Conservation (phyloP, 2,888 invertebrate genomes). For the Zygogramma bicolorata region DNA sequence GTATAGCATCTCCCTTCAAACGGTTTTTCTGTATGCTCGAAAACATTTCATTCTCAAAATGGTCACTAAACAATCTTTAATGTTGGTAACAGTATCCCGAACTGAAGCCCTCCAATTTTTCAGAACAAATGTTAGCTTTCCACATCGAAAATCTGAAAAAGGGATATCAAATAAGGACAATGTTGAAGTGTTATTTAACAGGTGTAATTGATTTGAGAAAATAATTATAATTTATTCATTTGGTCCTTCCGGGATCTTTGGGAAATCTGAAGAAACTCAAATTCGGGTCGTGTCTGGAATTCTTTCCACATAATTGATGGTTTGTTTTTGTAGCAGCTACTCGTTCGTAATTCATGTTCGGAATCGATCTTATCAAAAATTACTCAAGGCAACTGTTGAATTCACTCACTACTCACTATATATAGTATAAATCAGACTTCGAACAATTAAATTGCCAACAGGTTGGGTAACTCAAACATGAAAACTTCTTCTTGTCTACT, state of each 20-base stretch:
- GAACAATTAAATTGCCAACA: background rate
- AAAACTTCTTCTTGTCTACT: no score
- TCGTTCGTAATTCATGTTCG: background rate
- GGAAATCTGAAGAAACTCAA: background rate
- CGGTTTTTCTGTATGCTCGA: background rate
- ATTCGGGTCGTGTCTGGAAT: background rate
- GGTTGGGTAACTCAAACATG: background rate
- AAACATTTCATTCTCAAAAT: conserved; percentile 6
- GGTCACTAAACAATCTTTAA: background rate
- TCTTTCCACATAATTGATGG: background rate
- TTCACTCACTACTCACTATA: background rate
- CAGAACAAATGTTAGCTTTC: background rate
- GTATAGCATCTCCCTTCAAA: background rate
- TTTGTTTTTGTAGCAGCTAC: background rate
- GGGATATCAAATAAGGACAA: background rate
- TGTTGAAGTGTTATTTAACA: background rate
- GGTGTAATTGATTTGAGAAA: background rate
- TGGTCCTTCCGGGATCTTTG: background rate
- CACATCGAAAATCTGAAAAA: background rate
- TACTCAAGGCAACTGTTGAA: background rate
- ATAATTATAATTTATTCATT: background rate
- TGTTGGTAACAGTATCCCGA: background rate
- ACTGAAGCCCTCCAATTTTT: background rate
- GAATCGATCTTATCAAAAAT: background rate
- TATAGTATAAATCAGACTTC: background rate